Conservation (phyloP, 2,113 vertebrate genomes). For the Nanorana parkeri region DNA sequence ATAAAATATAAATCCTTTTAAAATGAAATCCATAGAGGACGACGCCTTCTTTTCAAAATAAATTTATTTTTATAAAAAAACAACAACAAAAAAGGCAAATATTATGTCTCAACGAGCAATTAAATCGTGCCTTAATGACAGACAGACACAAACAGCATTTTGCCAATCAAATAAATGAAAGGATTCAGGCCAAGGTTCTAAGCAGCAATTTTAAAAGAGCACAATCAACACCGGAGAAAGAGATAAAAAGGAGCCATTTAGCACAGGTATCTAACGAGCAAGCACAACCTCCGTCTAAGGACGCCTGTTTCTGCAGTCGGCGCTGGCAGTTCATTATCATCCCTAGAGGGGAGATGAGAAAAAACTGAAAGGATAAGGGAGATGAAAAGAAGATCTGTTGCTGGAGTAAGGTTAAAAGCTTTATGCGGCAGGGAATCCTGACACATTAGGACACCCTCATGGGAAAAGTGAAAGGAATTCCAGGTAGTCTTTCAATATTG, state of each 20-base stretch:
- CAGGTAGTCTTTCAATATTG: constrained; percentile 58
- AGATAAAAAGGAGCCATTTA: constrained; percentile 49
- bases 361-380: constrained; percentile 13
- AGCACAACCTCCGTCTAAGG: constrained; percentile 3
- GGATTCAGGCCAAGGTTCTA: neutral
- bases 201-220: constrained; percentile 7
- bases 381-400: constrained; percentile 35
- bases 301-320: constrained; percentile 14
- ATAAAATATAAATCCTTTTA: too few relatives aligned
- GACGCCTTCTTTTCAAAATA: too few relatives aligned
- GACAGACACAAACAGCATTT: neutral
- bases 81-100: neutral
- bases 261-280: constrained; percentile 43
- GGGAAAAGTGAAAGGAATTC: constrained; percentile 54
- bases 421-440: constrained; percentile 50
- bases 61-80: too few relatives aligned
- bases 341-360: constrained; percentile 45
- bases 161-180: constrained; percentile 5
- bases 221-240: constrained; percentile 27
- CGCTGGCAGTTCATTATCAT: constrained; percentile 52
- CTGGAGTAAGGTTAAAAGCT: constrained; percentile 55
- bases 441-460: constrained; percentile 49
- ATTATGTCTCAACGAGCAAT: constrained; percentile 20
- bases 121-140: neutral
- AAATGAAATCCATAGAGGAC: too few relatives aligned